Conservation (phyloP, 2,888 invertebrate genomes). For the Trichopoda pennipes region DNA sequence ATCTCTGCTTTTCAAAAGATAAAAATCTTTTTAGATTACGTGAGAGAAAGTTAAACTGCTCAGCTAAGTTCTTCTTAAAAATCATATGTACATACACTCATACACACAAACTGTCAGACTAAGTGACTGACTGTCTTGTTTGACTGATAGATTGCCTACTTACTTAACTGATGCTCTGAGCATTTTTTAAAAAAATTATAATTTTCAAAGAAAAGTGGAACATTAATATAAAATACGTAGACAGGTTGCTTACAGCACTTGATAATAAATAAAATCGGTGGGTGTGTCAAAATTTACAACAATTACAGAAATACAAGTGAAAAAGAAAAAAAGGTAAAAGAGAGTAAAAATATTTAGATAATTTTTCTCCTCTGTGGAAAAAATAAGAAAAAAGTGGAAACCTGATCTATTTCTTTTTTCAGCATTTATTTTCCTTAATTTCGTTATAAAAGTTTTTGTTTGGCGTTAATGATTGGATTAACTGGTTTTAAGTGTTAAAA, state of each 20-base stretch:
- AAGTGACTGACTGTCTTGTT: slow-evolving; percentile 19
- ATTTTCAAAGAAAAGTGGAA: slow-evolving; percentile 48
- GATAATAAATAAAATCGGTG: slow-evolving; percentile 34
- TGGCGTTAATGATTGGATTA: background rate
- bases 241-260: slow-evolving; percentile 33
- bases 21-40: slow-evolving; percentile 64
- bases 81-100: background rate
- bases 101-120: background rate
- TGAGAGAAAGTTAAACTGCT: slow-evolving; percentile 67
- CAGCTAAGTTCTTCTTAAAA: slow-evolving; percentile 42
- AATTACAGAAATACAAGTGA: slow-evolving; percentile 13
- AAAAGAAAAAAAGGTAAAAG: slow-evolving; percentile 24
- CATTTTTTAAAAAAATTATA: slow-evolving; percentile 5
- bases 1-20: slow-evolving; percentile 54
- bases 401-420: slow-evolving; percentile 11
- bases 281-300: slow-evolving; percentile 32
- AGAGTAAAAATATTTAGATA: background rate
- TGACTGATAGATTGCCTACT: slow-evolving; percentile 22
- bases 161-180: slow-evolving; percentile 9
- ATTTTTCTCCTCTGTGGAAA: background rate
- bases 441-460: slow-evolving; percentile 6
- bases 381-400: background rate
- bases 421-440: background rate
- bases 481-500: slow-evolving; percentile 13
- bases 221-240: slow-evolving; percentile 2